These are phyloP conservation scores for Streblospio benedicti DNA, from an alignment of 1,140 invertebrate genomes.

Conservation along the genomic window DNA sequence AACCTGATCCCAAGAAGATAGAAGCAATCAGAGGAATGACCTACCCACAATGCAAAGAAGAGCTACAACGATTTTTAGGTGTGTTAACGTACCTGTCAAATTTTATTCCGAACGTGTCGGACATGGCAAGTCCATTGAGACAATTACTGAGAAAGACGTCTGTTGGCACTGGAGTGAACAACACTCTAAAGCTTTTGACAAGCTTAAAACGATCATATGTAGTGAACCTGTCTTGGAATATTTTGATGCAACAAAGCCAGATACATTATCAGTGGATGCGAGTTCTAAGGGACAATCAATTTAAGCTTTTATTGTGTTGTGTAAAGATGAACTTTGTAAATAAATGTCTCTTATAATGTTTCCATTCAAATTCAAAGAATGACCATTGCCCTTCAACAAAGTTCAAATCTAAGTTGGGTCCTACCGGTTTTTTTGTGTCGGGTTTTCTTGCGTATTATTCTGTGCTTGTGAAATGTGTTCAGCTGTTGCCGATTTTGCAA, in stretches of 20 bases:
- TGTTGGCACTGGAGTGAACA: constrained; percentile 5
- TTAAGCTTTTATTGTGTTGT: too few relatives aligned
- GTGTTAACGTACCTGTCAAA: constrained; percentile 24
- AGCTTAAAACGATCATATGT: too few relatives aligned
- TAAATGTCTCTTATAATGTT: too few relatives aligned
- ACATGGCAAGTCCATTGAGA: constrained; percentile 1
- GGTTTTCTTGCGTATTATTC: too few relatives aligned
- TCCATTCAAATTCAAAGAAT: too few relatives aligned
- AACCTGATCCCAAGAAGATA: constrained; percentile 16
- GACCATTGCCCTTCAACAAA: too few relatives aligned
- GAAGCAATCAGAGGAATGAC: constrained; percentile 17
- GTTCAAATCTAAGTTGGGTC: too few relatives aligned
- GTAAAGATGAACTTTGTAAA: too few relatives aligned
- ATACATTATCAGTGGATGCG: constrained; percentile 25
- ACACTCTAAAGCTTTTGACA: not conserved
- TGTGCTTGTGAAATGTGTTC: too few relatives aligned
- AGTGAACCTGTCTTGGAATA: constrained; percentile 23
- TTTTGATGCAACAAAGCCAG: constrained; percentile 22
- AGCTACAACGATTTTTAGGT: constrained; percentile 22
- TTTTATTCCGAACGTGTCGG: constrained; percentile 18
- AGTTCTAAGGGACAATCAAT: too few relatives aligned
- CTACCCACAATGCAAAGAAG: constrained; percentile 23
- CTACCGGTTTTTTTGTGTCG: too few relatives aligned
- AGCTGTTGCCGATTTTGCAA: too few relatives aligned
- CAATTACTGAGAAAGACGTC: constrained; percentile 2